Conservation (phyloP, 2,113 vertebrate species). For the Engystomops pustulosus region DNA sequence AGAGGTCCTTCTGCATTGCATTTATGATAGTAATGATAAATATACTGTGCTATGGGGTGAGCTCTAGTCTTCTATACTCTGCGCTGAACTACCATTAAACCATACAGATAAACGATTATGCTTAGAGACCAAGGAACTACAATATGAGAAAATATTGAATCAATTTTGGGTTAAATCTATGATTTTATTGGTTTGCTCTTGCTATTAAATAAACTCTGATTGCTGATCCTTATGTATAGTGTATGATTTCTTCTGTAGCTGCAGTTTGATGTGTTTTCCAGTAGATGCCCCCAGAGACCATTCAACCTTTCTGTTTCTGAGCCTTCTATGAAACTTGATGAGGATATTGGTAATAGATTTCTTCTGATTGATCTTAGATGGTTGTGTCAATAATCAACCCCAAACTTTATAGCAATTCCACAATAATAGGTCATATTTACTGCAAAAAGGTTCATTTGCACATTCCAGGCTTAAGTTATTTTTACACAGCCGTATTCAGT, state of each 20-base stretch:
- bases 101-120: not conserved
- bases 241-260: constrained; percentile 59
- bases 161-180: no score
- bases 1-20: no score
- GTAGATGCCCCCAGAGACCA: constrained; percentile 96
- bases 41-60: no score
- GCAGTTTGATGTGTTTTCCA: constrained; percentile 80
- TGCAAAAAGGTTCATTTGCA: no score
- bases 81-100: not conserved
- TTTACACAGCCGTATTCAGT: no score
- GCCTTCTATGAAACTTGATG: not conserved
- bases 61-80: not conserved
- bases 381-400: no score
- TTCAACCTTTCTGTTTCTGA: constrained; percentile 62
- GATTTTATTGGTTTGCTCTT: no score
- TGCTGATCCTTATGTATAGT: not conserved
- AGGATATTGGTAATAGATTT: not conserved
- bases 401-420: no score
- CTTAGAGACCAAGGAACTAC: not conserved
- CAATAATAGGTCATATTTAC: no score
- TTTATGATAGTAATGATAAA: not conserved
- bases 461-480: no score
- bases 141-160: no score
- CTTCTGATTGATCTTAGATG: not conserved
- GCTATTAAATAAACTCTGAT: no score